Conservation (phyloP, 2,888 invertebrate genomes). For the Caenorhabditis imperialis region DNA sequence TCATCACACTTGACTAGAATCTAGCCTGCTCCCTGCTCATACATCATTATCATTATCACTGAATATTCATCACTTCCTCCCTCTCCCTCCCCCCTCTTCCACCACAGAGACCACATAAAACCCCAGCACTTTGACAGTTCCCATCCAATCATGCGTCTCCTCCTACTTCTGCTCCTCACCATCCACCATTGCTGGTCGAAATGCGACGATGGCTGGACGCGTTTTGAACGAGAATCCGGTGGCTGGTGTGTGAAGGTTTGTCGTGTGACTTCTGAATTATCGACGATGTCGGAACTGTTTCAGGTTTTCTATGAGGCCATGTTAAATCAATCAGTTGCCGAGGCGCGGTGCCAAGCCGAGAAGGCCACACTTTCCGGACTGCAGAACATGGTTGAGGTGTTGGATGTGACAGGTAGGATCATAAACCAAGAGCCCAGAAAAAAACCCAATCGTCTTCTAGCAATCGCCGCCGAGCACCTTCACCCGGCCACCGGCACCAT, state of each 20-base stretch:
- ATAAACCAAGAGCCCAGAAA: too few relatives aligned
- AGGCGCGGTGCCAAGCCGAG: neutral
- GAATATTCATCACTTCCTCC: too few relatives aligned
- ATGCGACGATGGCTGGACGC: slow-evolving; percentile 18
- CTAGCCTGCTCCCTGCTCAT: too few relatives aligned
- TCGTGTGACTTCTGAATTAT: neutral
- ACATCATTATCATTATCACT: too few relatives aligned
- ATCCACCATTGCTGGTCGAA: slow-evolving; percentile 2
- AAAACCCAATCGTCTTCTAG: too few relatives aligned
- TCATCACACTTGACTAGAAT: too few relatives aligned
- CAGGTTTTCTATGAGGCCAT: neutral
- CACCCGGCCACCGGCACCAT: too few relatives aligned
- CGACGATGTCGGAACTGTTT: neutral
- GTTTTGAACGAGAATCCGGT: slow-evolving; percentile 6
- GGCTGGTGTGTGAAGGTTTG: slow-evolving; percentile 34
- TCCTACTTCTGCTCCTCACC: slow-evolving; percentile 12
- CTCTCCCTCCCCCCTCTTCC: too few relatives aligned
- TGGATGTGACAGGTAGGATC: neutral
- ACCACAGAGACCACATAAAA: too few relatives aligned
- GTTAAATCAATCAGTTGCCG: neutral
- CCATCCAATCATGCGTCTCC: too few relatives aligned
- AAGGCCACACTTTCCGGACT: slow-evolving; percentile 19
- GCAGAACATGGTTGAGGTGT: slow-evolving; percentile 6
- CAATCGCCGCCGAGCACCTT: too few relatives aligned
- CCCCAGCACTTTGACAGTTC: too few relatives aligned